Base-by-base conservation (phyloP, 2,888 invertebrate species). In the Hirtodrosophila duncani region DNA sequence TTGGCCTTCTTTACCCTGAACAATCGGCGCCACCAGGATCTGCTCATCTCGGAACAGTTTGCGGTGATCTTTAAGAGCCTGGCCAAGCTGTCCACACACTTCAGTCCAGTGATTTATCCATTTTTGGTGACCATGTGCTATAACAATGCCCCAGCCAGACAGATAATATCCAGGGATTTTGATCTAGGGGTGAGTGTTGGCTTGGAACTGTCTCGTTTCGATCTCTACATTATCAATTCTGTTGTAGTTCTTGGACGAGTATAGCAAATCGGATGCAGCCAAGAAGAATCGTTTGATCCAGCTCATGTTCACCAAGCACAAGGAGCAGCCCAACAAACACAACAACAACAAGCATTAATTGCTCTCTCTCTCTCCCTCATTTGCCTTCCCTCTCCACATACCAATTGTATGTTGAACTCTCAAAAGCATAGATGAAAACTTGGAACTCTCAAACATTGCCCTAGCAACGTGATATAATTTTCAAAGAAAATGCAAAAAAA, bases 1-100 rank as follows among this genome's bases (percentile, higher is more conserved):
- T 58, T 87, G 61, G 86, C 87, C 51, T 87, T 86, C 81, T 85
- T 86, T 42, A 84, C 84, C 60, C 83, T 85, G 43, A 87, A 87
- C 63, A 86, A 85, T 77, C 82, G 81, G 9, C 70, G 83, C 53
- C 85, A 87, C 71, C 87, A 87, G 87, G 83, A 87, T 56, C 77
- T 86, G 17, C 62, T 87, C 36, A 81, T 83, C 56, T 84, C 86
- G 34, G 87, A 87, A 44, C 86, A 83, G 43, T 86, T 82, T 72
- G 82, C 83, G 49, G 78, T 78, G 63, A 85, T 87, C 44, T 82
- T 87, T 44, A 87, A 86, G 79, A 83, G 75, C 66, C 67, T 87
- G 79, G 79, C 84, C 53, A 87, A 86, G 74, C 67, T 87, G 62
- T 84, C 87, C 52, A 74, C 80, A 42, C 74, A 84, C 46, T 86